A percentile compares a stretch with the other conserved stretches of the same genome.
These are phyloP conservation scores for Plemyria rubiginata DNA, from an alignment of 2,888 invertebrate species.

Conservation along the genomic window DNA sequence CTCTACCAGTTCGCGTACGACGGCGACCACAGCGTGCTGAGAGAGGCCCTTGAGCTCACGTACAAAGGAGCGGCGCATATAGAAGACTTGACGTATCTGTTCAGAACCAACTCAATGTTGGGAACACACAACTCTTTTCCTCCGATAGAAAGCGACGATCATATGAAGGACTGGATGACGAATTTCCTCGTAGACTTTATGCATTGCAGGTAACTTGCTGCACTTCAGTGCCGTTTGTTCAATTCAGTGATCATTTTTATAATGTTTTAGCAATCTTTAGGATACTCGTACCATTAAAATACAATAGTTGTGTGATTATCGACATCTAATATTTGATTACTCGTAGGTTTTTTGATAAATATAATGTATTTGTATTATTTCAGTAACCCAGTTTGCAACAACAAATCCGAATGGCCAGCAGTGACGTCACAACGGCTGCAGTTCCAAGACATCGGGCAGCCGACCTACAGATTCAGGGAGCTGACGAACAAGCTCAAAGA, in stretches of 20 bases:
- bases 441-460: constrained; percentile 57
- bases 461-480: constrained; percentile 41
- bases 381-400: constrained; percentile 60
- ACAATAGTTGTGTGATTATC: background rate
- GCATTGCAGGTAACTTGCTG: constrained; percentile 57
- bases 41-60: constrained; percentile 60
- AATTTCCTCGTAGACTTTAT: constrained; percentile 62
- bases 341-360: no score
- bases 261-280: no score
- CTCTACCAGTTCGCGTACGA: constrained; percentile 83
- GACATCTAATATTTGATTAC: background rate
- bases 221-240: no score
- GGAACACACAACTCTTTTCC: constrained; percentile 40
- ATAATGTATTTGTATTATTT: constrained; percentile 36
- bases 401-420: constrained; percentile 53
- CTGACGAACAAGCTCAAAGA: constrained; percentile 49
- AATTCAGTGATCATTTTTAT: no score
- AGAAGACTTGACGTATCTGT: constrained; percentile 85
- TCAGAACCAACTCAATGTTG: constrained; percentile 63
- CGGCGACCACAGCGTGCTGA: constrained; percentile 74
- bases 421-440: constrained; percentile 38
- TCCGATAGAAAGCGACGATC: constrained; percentile 46
- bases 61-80: constrained; percentile 84
- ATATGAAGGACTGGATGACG: constrained; percentile 64
- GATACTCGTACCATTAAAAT: no score